Conservation (phyloP, 2,113 vertebrate species). For the Vulpes ferrilata region DNA sequence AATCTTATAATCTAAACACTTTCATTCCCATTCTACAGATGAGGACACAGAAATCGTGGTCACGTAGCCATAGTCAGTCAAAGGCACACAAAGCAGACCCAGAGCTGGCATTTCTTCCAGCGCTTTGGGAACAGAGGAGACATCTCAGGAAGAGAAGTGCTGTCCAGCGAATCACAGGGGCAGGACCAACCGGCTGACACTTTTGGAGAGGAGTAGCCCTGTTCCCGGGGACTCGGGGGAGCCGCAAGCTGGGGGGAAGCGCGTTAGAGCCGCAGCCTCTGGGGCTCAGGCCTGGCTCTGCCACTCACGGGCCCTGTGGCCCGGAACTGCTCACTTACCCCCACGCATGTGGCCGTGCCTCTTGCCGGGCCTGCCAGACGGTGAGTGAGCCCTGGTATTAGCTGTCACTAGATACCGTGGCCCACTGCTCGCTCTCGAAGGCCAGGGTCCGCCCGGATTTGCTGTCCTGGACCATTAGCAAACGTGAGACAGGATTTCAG, state of each 20-base stretch:
- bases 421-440: background rate
- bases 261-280: background rate
- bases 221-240: background rate
- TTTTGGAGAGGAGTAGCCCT: background rate
- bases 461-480: background rate
- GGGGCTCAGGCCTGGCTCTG: background rate
- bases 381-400: background rate
- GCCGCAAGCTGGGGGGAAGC: background rate
- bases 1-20: background rate
- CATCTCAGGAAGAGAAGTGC: background rate
- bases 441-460: background rate
- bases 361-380: background rate
- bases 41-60: background rate
- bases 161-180: background rate
- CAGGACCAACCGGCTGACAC: background rate
- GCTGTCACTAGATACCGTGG: background rate
- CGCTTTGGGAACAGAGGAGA: background rate
- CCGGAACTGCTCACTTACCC: background rate
- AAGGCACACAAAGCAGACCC: background rate
- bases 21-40: background rate
- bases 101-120: background rate
- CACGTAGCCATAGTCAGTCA: background rate
- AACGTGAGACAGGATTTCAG: background rate
- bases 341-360: background rate
- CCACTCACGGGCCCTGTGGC: background rate